Evolutionary conservation across 2,888 invertebrate genomes (phyloP).

Genomic region (Idaea aversata): DNA sequence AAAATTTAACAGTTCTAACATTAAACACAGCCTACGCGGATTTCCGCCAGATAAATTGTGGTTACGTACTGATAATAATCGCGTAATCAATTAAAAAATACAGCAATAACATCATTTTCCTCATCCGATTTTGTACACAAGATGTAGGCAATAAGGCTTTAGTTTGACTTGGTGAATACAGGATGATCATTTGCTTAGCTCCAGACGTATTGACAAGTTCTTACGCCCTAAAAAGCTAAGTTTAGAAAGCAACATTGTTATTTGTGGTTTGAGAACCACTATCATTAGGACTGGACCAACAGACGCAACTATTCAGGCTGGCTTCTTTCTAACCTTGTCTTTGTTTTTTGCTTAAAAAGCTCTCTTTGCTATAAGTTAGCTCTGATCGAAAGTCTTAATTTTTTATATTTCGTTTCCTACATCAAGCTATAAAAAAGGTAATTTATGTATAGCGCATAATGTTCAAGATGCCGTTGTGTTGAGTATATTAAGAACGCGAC

Average conservation of each 20-base stretch:
- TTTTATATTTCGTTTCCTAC: not conserved
- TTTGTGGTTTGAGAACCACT: too few species aligned
- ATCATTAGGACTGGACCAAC: too few species aligned
- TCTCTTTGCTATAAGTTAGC: not conserved
- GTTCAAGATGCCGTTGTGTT: not conserved
- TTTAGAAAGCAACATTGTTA: too few species aligned
- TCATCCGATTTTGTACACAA: not conserved
- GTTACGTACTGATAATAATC: not conserved
- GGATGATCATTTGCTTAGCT: too few species aligned
- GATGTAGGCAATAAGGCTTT: too few species aligned
- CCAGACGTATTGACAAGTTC: too few species aligned
- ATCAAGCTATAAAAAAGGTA: not conserved
- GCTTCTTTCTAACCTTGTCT: not conserved
- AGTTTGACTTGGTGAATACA: too few species aligned
- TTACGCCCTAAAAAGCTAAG: too few species aligned
- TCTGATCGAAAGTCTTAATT: not conserved
- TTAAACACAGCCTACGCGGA: not conserved
- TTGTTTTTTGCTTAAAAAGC: not conserved
- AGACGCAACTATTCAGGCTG: too few species aligned
- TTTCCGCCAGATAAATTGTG: not conserved
- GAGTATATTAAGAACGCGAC: not conserved
- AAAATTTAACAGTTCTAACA: not conserved
- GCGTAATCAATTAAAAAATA: not conserved
- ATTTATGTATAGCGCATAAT: not conserved
- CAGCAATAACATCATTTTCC: not conserved